Evolutionary conservation across 1,140 invertebrate genomes (phyloP), one percentile per base, ranked within the genome.

Genomic region (Drosophila prosaltans): DNA sequence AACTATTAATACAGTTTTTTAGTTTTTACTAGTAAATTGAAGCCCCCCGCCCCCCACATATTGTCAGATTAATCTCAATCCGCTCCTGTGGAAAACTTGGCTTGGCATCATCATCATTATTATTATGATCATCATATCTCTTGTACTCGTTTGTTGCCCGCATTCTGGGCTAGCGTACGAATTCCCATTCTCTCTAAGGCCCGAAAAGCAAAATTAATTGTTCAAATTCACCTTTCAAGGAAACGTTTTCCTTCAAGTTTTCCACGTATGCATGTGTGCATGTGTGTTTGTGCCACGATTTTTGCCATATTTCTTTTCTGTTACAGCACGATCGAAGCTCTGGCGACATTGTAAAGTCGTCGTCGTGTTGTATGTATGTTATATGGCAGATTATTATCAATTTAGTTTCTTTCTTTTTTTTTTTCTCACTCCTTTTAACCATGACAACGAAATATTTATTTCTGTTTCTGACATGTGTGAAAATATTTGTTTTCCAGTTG

Each of bases 181-280:
- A 51, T 26, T 51, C 80, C 72, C 74, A 74, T 77, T 63, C 65
- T 74, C 63, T 65, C 72, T 65, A 55, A 48, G 69, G 69, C 80
- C 82, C 68, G 78, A 88, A 88, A 88, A 89, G 80, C 77, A 89
- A 89, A 84, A 89, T 88, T 88, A 88, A 88, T 88, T 88, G 83
- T 88, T 84, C 69, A 84, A 88, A 73, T 85, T 89, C 67, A 77
- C 74, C 74, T 60, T 77, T 77, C 74, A 77, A 77, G 74, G 74
- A 77, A 77, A 74, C 74, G 70, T 77, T 77, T 77, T 76, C 74
- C 74, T 51, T 26, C 54, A 70, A 45, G 73, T 68, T 77, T 77
- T 77, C 66, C 74, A 76, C 74, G 63, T 76, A 69, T 36, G 16
- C 32, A 16, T 30, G 43, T n/a, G 36, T 36, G 57, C 57, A 71